Evolutionary conservation across 2,113 vertebrate species (phyloP).

Genomic region (Caretta caretta): DNA sequence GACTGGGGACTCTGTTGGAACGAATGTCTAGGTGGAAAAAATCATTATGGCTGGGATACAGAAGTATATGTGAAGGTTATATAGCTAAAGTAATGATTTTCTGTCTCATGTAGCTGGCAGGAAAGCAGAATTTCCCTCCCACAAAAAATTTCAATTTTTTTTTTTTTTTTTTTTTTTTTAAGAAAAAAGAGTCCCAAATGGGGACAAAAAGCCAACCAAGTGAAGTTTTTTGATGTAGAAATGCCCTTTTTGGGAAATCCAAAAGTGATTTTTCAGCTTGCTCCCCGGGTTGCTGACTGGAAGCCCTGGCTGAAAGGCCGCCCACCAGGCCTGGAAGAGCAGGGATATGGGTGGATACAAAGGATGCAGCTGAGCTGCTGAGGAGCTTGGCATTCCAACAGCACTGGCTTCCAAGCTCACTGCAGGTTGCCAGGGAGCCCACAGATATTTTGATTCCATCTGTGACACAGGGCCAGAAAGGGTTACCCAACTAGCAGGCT

Average conservation of each 20-base stretch:
- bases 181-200: not conserved
- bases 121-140: not conserved
- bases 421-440: not conserved
- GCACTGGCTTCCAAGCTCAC: conserved; percentile 3
- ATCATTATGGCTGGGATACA: not conserved
- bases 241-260: not conserved
- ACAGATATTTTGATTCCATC: not conserved
- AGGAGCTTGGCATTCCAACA: not conserved
- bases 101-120: not conserved
- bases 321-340: not conserved
- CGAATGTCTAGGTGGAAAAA: not conserved
- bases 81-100: not conserved
- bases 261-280: not conserved
- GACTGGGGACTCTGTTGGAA: rapidly evolving
- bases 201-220: not conserved
- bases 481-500: too few relatives aligned
- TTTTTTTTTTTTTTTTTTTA: not conserved
- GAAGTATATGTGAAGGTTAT: not conserved
- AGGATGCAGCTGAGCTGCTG: not conserved
- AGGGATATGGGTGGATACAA: not conserved
- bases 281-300: not conserved
- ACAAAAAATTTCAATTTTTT: not conserved
- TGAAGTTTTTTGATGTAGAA: not conserved
- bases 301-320: too few relatives aligned
- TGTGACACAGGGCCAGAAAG: too few relatives aligned